A percentile compares a stretch with the other conserved stretches of the same genome.
These are phyloP conservation scores for Apostichopus leukothele DNA, from an alignment of 53 echinoderm and acorn worm genomes.

Conservation along the genomic window DNA sequence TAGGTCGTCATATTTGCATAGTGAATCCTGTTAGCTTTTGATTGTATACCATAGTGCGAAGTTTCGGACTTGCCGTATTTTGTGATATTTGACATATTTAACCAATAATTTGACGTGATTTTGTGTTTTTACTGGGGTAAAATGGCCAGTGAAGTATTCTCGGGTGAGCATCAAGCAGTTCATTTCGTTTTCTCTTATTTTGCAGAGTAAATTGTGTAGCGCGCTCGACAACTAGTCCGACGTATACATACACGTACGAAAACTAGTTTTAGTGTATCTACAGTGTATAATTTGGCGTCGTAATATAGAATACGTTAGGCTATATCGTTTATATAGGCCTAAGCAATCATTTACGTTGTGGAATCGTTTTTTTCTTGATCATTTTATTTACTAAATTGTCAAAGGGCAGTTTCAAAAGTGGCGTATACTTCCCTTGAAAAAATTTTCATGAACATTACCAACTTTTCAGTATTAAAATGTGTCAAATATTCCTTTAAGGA, in stretches of 20 bases:
- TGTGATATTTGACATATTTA: constrained; percentile 9
- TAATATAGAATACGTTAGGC: too few species aligned
- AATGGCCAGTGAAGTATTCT: constrained; percentile 74
- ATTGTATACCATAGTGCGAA: neutral
- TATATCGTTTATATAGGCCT: too few species aligned
- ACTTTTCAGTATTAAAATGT: too few species aligned
- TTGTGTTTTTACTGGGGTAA: neutral
- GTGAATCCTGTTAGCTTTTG: neutral
- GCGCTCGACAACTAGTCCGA: constrained; percentile 5
- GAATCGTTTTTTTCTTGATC: too few species aligned
- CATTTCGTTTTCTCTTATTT: constrained; percentile 13
- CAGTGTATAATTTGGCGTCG: neutral
- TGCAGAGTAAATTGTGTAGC: constrained; percentile 14
- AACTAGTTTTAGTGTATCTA: neutral
- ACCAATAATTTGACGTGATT: neutral
- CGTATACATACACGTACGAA: neutral
- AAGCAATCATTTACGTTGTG: too few species aligned
- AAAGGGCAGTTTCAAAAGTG: too few species aligned
- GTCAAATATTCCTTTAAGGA: too few species aligned
- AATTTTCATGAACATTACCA: too few species aligned
- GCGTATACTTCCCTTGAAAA: too few species aligned
- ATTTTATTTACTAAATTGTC: too few species aligned
- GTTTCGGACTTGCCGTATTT: constrained; percentile 22
- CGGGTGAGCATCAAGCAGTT: constrained; percentile 58
- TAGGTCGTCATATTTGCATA: constrained; percentile 18